Evolutionary conservation across 2,888 invertebrate genomes (phyloP).

Genomic region (Meghimatium bilineatum): DNA sequence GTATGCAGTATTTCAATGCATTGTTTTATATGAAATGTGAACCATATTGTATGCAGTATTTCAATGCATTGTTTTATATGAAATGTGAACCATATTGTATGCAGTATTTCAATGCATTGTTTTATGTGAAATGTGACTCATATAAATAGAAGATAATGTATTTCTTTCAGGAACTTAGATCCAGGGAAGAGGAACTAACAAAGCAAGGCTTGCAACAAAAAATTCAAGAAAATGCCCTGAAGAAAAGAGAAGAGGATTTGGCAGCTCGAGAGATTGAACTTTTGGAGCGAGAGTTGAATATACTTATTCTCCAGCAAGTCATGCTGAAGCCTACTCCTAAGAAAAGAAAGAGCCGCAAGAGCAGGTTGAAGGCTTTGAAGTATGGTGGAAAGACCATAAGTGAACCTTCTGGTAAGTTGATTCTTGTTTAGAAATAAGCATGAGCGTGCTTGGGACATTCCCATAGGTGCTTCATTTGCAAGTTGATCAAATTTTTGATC

Average conservation of each 20-base stretch:
- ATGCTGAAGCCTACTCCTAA: conserved; percentile 83
- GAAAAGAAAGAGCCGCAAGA: conserved; percentile 90
- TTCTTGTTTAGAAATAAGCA: no score
- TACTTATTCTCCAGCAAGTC: conserved; percentile 90
- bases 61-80: not conserved
- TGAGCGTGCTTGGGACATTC: no score
- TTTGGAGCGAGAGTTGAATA: conserved; percentile 89
- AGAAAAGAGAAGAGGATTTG: conserved; percentile 87
- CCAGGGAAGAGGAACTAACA: conserved; percentile 93
- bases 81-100: no score
- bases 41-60: not conserved
- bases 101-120: no score
- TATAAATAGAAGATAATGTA: not conserved
- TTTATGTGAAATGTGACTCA: no score
- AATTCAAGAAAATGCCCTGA: conserved; percentile 90
- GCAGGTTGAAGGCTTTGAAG: conserved; percentile 85
- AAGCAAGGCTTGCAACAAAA: conserved; percentile 91
- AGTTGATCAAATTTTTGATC: no score
- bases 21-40: not conserved
- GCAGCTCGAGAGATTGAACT: conserved; percentile 93
- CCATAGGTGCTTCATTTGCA: no score
- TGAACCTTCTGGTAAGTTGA: conserved; percentile 85
- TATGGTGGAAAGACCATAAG: conserved; percentile 91
- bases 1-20: not conserved
- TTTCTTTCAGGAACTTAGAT: conserved; percentile 88